These are phyloP conservation scores for Campoletis raptor DNA, from an alignment of 2,888 invertebrate species.

Conservation along the genomic window DNA sequence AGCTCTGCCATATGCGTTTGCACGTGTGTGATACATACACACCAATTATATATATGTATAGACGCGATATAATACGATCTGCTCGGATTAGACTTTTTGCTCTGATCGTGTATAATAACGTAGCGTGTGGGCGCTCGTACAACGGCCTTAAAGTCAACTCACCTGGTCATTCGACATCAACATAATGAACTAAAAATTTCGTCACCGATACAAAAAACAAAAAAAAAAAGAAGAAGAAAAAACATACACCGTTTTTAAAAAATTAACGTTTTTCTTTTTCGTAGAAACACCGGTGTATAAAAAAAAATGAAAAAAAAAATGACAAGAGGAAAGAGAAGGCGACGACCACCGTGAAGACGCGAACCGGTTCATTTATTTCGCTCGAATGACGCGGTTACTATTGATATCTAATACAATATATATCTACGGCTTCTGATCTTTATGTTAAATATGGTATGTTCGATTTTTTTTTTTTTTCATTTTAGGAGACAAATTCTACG, in stretches of 20 bases:
- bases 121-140: slow-evolving; percentile 11
- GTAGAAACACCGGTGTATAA: slow-evolving; percentile 16
- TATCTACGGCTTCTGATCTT: slow-evolving; percentile 51
- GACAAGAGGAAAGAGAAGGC: slow-evolving; percentile 28
- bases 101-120: slow-evolving; percentile 38
- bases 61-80: slow-evolving; percentile 18
- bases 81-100: slow-evolving; percentile 57
- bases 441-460: neutral
- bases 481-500: neutral
- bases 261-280: neutral
- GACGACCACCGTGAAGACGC: slow-evolving; percentile 61
- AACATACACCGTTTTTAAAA: neutral
- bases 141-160: slow-evolving; percentile 32
- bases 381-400: slow-evolving; percentile 58
- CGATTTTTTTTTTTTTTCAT: neutral
- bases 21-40: neutral
- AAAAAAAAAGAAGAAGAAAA: neutral
- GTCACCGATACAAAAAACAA: neutral
- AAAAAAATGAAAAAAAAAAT: slow-evolving; percentile 17
- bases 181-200: slow-evolving; percentile 12
- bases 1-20: slow-evolving; percentile 22
- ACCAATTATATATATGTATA: neutral
- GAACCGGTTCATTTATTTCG: slow-evolving; percentile 66
- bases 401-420: slow-evolving; percentile 55
- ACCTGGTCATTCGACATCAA: slow-evolving; percentile 35